Percentiles rank a stretch among this genome's conserved stretches.
These are phyloP conservation scores for Dendronephthya gigantea DNA, from an alignment of 64 coral and sea anemone genomes.

Conservation along the genomic window DNA sequence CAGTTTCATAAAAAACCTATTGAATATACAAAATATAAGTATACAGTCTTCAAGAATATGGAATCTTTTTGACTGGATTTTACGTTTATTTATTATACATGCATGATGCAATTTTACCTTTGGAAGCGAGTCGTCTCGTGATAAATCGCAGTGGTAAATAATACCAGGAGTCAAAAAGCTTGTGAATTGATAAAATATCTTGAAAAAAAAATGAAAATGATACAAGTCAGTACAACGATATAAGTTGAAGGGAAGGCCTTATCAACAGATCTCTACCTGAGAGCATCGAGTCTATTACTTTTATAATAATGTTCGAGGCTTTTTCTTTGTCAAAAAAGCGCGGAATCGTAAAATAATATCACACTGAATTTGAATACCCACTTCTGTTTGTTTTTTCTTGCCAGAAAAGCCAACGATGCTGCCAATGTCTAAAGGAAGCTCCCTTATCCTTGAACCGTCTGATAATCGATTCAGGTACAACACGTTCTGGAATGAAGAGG, in stretches of 20 bases:
- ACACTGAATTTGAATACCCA: no score
- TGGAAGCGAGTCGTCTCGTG: slow-evolving; percentile 38
- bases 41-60: no score
- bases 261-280: no score
- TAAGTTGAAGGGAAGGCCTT: neutral
- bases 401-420: slow-evolving; percentile 76
- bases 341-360: no score
- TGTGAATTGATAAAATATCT: slow-evolving; percentile 97
- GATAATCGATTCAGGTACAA: slow-evolving; percentile 58
- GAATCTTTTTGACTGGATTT: no score
- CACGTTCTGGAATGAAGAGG: slow-evolving; percentile 46
- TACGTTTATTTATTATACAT: no score
- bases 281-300: no score
- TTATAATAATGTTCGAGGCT: no score
- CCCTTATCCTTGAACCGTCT: slow-evolving; percentile 57
- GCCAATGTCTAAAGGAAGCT: slow-evolving; percentile 81
- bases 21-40: neutral
- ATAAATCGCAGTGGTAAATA: slow-evolving; percentile 77
- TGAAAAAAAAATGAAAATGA: slow-evolving; percentile 1
- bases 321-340: no score
- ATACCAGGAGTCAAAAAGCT: slow-evolving; percentile 82
- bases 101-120: slow-evolving; percentile 44
- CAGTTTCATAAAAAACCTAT: slow-evolving; percentile 68
- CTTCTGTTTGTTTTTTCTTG: slow-evolving; percentile 64
- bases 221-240: no score